Evolutionary conservation across 2,888 invertebrate species (phyloP).

Genomic region (Lycia hirtaria): DNA sequence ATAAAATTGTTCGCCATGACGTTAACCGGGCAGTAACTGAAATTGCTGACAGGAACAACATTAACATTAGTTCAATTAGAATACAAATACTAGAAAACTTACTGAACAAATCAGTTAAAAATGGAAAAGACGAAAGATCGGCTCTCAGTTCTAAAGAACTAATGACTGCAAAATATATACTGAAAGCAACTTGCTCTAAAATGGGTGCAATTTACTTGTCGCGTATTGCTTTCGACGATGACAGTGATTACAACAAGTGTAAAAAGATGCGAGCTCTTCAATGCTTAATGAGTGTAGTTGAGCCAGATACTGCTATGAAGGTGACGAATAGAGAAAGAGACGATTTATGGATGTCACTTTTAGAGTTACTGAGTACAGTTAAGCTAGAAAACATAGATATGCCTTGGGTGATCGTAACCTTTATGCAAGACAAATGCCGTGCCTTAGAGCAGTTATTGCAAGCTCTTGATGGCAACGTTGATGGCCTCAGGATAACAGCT

Average conservation of each 20-base stretch:
- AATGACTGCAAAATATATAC: constrained; percentile 78
- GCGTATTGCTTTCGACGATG: constrained; percentile 78
- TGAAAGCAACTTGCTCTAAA: constrained; percentile 81
- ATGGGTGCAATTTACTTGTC: constrained; percentile 82
- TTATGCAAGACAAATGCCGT: constrained; percentile 71
- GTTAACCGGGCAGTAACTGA: constrained; percentile 79
- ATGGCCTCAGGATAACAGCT: constrained; percentile 68
- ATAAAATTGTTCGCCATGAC: constrained; percentile 73
- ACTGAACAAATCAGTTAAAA: constrained; percentile 62
- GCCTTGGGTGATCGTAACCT: constrained; percentile 78
- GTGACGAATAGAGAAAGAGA: constrained; percentile 73
- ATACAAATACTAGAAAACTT: constrained; percentile 80
- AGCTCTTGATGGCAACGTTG: constrained; percentile 62
- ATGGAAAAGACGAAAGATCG: constrained; percentile 56
- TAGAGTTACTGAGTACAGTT: constrained; percentile 73
- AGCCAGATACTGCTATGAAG: constrained; percentile 76
- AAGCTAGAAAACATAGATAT: constrained; percentile 76
- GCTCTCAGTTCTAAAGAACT: constrained; percentile 69
- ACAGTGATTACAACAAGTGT: constrained; percentile 74
- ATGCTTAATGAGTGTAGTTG: constrained; percentile 78
- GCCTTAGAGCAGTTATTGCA: constrained; percentile 73
- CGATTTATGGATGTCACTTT: constrained; percentile 72
- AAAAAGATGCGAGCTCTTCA: constrained; percentile 80
- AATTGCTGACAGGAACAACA: constrained; percentile 80
- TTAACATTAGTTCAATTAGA: constrained; percentile 77